phyloP scores from a whole-genome alignment of 2,888 invertebrate genomes.

The Liopterus haemorrhoidalis region DNA sequence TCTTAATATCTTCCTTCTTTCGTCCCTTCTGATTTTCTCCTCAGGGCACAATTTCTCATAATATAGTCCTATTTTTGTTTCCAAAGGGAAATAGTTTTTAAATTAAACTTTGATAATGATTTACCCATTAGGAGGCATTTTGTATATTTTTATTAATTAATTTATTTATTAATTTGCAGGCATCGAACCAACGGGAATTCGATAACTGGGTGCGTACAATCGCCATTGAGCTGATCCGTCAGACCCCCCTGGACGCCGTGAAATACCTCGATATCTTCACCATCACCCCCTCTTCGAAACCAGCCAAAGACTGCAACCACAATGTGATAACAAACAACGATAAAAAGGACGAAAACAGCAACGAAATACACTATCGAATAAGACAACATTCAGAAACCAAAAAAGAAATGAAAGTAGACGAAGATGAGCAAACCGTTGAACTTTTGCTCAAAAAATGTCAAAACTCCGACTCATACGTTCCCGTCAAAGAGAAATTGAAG shows the following conservation, averaged over 20 bases:
- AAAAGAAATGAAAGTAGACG: slow-evolving; percentile 11
- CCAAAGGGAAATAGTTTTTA: too few relatives aligned
- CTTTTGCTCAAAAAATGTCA: slow-evolving; percentile 51
- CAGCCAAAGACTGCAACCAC: slow-evolving; percentile 40
- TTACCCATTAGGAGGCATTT: too few relatives aligned
- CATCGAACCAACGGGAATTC: slow-evolving; percentile 62
- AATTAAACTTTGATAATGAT: too few relatives aligned
- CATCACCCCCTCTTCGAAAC: slow-evolving; percentile 43
- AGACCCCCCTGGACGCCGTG: slow-evolving; percentile 66
- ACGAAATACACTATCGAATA: slow-evolving; percentile 23
- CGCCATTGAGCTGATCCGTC: slow-evolving; percentile 67
- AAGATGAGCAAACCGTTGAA: slow-evolving; percentile 46
- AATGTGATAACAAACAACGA: slow-evolving; percentile 29
- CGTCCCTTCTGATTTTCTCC: background rate
- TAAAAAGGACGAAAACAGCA: slow-evolving; percentile 16
- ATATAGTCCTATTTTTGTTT: too few relatives aligned
- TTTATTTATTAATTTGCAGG: slow-evolving; percentile 51
- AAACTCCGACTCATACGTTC: slow-evolving; percentile 59
- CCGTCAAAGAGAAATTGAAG: slow-evolving; percentile 64
- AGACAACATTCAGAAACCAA: slow-evolving; percentile 30
- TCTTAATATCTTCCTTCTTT: too few relatives aligned
- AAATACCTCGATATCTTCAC: slow-evolving; percentile 66
- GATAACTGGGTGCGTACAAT: slow-evolving; percentile 69
- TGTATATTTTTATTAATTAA: slow-evolving; percentile 6
- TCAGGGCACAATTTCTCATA: slow-evolving; percentile 3